Base-by-base conservation (phyloP, 2,113 vertebrate species). In the Theristicus caerulescens region DNA sequence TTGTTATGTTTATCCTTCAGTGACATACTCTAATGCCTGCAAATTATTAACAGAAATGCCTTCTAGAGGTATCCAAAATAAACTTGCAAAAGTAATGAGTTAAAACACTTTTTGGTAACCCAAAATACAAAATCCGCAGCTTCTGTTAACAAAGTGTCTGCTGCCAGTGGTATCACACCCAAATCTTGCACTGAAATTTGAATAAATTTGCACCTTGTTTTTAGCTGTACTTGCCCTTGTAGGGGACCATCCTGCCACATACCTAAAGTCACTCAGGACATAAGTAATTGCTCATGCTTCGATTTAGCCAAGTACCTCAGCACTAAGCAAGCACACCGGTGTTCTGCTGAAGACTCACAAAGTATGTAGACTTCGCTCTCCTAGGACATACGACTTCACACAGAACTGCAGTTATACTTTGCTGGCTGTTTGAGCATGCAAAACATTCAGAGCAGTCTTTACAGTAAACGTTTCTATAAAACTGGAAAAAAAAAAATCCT, bases 301-400 rank as follows among this genome's bases (percentile, higher is more conserved):
- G 18, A 15, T 67, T 66, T 46, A 91, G 38, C 40, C 7, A 58
- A 66, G 16, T n/a, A 69, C 57, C 38, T 21, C 17, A 93, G 55
- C 32, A 46, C 26, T 44, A 47, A 29, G 38, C n/a, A 88, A 80
- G 24, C 54, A 82, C 31, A 59, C 0, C 3, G 20, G 27, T 40
- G 31, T 24, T 77, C 6, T 54, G 36, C 66, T 76, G 38, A 71
- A 79, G 57, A 36, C 38, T 69, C 26, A 24, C 9, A 6, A 52
- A n/a, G 9, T 10, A 54, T 1, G 4, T 16, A 5, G 7, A 24
- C 31, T 47, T 69, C 0, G 1, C 34, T 40, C 21, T 51, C 29
- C 19, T 10, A n/a, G 13, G 29, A 62, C 4, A 34, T 12, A 24
- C 1, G 2, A 36, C 14, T 92, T 67, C 36, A 57, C 20, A 22